These are phyloP conservation scores for Synanthedon vespiformis DNA, from an alignment of 2,888 invertebrate species.

Conservation along the genomic window DNA sequence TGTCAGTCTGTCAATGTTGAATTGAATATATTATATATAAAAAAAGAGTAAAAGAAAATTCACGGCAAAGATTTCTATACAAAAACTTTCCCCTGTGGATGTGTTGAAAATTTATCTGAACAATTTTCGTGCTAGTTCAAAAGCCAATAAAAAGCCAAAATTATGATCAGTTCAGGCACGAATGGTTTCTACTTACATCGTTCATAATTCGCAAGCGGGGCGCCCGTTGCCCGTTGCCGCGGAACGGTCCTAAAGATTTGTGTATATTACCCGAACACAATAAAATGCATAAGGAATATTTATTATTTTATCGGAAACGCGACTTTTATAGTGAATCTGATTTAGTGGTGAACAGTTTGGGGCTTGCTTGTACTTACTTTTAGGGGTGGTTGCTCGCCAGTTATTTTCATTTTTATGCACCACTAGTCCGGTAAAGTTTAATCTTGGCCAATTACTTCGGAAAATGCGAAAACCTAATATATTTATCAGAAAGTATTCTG, in stretches of 20 bases:
- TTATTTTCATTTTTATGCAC: constrained; percentile 60
- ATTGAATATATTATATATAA: too few relatives aligned
- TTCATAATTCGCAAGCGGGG: neutral
- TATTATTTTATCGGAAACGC: constrained; percentile 49
- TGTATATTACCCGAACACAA: constrained; percentile 36
- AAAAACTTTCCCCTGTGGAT: too few relatives aligned
- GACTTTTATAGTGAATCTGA: constrained; percentile 61
- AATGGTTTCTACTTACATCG: neutral
- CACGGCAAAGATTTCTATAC: too few relatives aligned
- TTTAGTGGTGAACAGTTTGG: constrained; percentile 52
- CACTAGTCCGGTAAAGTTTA: too few relatives aligned
- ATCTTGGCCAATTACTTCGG: too few relatives aligned
- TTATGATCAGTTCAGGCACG: neutral
- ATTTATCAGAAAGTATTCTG: too few relatives aligned
- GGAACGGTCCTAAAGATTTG: constrained; percentile 25
- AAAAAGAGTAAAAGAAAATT: too few relatives aligned
- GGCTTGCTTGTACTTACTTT: constrained; percentile 16
- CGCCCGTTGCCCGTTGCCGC: neutral
- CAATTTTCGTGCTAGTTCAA: too few relatives aligned
- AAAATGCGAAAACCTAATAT: too few relatives aligned
- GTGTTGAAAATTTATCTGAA: too few relatives aligned
- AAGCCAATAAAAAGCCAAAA: too few relatives aligned
- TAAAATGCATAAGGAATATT: constrained; percentile 53
- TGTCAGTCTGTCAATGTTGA: too few relatives aligned
- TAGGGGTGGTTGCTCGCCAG: constrained; percentile 23